Percentiles rank a stretch among this genome's conserved stretches.
phyloP scores from a whole-genome alignment of 2,888 invertebrate genomes.

The Lepidocyrtoides sp. region DNA sequence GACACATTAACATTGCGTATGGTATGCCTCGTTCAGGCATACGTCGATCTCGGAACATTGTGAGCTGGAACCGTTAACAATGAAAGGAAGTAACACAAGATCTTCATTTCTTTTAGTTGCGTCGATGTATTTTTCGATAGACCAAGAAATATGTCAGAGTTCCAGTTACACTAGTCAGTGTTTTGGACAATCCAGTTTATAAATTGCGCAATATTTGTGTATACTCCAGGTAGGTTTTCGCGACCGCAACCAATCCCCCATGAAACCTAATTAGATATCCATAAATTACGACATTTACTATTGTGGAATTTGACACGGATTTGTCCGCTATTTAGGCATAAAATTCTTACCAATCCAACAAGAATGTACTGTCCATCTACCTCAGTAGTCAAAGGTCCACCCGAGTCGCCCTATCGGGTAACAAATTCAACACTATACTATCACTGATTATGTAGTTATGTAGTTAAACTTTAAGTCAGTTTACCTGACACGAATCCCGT shows the following conservation, averaged over 20 bases:
- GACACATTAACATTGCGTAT: too few species aligned
- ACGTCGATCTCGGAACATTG: too few species aligned
- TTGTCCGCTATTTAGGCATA: too few species aligned
- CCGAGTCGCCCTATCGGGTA: conserved; percentile 66
- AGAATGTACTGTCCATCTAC: conserved; percentile 95
- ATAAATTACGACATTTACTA: not conserved
- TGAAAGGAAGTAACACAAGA: too few species aligned
- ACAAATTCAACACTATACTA: not conserved
- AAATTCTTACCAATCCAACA: conserved; percentile 92
- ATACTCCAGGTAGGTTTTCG: conserved; percentile 93
- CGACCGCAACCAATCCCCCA: conserved; percentile 90
- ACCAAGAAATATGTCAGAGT: not conserved
- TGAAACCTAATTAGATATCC: conserved; percentile 31
- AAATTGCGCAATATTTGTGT: conserved; percentile 97
- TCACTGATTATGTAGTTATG: too few species aligned
- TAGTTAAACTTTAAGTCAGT: not conserved
- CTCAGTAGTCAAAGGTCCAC: conserved; percentile 94
- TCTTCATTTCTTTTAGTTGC: not conserved
- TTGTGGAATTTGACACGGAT: too few species aligned
- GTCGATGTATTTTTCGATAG: conserved; percentile 27
- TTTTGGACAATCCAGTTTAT: conserved; percentile 97
- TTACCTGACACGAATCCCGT: conserved; percentile 89
- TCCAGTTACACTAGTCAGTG: conserved; percentile 85
- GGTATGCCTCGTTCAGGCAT: too few species aligned
- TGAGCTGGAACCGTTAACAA: too few species aligned